A percentile compares a stretch with the other conserved stretches of the same genome.
Evolutionary conservation across 2,797 vertebrate species (phyloP).

Genomic region (Tragopan temminckii): DNA sequence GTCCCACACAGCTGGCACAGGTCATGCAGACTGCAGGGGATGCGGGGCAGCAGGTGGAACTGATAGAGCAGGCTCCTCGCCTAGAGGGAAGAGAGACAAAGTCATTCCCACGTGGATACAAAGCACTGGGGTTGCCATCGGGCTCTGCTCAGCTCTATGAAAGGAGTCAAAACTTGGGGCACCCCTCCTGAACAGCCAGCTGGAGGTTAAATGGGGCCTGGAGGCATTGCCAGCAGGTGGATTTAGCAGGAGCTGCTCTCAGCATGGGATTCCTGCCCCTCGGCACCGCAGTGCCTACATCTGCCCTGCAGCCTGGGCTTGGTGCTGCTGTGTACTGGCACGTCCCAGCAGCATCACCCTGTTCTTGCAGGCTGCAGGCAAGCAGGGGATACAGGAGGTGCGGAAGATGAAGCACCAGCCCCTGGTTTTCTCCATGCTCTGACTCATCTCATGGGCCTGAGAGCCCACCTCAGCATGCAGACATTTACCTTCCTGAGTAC

Average conservation of each 20-base stretch:
- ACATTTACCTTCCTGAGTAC: slow-evolving; percentile 93
- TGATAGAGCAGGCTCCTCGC: slow-evolving; percentile 97
- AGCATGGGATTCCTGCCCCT: neutral
- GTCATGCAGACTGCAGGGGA: slow-evolving; percentile 96
- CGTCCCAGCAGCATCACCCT: neutral
- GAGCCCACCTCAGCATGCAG: neutral
- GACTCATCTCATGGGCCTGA: neutral
- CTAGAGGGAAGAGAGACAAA: slow-evolving; percentile 74
- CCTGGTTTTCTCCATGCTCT: rapidly evolving
- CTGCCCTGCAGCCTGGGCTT: neutral
- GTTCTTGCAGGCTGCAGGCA: neutral
- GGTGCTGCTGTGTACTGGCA: neutral
- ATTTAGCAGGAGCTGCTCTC: neutral
- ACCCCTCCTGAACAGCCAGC: neutral
- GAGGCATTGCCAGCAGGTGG: neutral
- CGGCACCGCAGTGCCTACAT: neutral
- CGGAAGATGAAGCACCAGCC: neutral
- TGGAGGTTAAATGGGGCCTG: neutral
- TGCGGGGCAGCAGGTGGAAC: slow-evolving; percentile 93
- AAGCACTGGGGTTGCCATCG: neutral
- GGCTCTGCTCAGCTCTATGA: neutral
- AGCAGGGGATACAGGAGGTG: neutral
- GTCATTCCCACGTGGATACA: rapidly evolving
- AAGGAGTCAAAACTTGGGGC: neutral
- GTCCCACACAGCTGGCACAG: slow-evolving; percentile 95